Percentiles rank a stretch among this genome's conserved stretches.
Conservation (phyloP, 2,113 vertebrate genomes). For the Otis tarda region DNA sequence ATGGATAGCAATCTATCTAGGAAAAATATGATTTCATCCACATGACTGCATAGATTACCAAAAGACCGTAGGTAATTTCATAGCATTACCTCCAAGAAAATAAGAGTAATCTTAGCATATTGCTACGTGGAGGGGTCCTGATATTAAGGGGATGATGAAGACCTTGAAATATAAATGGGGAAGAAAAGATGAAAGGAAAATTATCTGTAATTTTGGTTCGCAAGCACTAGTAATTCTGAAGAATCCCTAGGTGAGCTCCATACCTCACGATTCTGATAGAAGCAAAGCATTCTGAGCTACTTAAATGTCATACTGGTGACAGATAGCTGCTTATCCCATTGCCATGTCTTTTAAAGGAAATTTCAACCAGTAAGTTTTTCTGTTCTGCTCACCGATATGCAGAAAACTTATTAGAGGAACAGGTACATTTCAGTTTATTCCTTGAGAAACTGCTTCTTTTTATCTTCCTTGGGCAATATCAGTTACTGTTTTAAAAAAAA, state of each 20-base stretch:
- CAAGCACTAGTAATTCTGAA: conserved; percentile 16
- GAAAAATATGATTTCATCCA: conserved; percentile 29
- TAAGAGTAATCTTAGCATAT: conserved; percentile 54
- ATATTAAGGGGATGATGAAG: conserved; percentile 19
- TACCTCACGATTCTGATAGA: background rate
- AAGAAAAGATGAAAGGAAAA: conserved; percentile 61
- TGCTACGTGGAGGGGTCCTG: conserved; percentile 21
- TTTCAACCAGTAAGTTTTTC: background rate
- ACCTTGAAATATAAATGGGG: conserved; percentile 47
- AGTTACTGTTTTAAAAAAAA: background rate
- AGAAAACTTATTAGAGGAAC: background rate
- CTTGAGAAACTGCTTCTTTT: background rate
- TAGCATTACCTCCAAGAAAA: conserved; percentile 51
- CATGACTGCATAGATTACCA: conserved; percentile 3
- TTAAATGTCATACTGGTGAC: background rate
- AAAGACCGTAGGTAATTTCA: conserved; percentile 31
- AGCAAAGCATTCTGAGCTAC: background rate
- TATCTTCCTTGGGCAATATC: background rate
- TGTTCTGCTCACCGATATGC: background rate
- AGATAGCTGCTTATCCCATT: background rate
- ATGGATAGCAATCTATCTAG: conserved; percentile 6
- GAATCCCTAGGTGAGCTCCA: background rate
- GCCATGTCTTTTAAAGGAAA: background rate
- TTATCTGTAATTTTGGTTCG: conserved; percentile 48
- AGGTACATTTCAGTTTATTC: background rate